phyloP scores from a whole-genome alignment of 2,113 vertebrate species.

The Hemibagrus wyckioides region DNA sequence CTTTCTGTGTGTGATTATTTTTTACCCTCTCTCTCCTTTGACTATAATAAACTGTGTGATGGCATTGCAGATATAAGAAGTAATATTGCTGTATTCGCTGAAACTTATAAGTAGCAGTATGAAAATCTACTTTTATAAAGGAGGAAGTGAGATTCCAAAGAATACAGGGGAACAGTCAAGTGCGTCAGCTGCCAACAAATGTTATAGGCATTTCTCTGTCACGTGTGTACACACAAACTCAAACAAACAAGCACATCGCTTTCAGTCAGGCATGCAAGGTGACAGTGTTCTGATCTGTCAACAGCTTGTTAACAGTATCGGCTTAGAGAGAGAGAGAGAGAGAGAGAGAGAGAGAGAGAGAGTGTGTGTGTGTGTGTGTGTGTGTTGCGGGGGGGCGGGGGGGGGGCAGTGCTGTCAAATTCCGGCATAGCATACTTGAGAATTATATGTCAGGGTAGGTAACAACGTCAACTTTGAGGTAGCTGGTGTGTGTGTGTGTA shows the following conservation, averaged over 20 bases:
- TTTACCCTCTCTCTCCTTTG: not conserved
- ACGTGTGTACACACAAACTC: slow-evolving; percentile 20
- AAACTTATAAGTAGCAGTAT: not conserved
- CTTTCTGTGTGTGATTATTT: not conserved
- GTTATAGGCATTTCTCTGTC: slow-evolving; percentile 24
- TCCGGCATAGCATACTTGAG: not conserved
- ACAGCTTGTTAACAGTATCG: slow-evolving; percentile 57
- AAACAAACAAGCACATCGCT: not conserved
- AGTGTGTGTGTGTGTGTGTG: not conserved
- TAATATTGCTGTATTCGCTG: not conserved
- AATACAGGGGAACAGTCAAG: not conserved
- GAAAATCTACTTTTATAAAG: not conserved
- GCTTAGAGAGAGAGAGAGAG: slow-evolving; percentile 13
- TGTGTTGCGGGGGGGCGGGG: too few relatives aligned
- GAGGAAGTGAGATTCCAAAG: not conserved
- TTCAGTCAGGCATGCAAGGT: slow-evolving; percentile 59
- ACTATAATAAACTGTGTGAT: not conserved
- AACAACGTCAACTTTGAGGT: not conserved
- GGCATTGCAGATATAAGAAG: not conserved
- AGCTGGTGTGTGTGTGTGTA: not conserved
- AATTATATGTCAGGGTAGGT: not conserved
- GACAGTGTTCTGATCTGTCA: slow-evolving; percentile 58
- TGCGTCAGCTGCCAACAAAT: not conserved
- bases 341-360: not conserved
- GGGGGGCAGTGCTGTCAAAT: slow-evolving; percentile 7